Evolutionary conservation across 2,797 vertebrate genomes (phyloP).

Genomic region (Kryptolebias ocellatus): DNA sequence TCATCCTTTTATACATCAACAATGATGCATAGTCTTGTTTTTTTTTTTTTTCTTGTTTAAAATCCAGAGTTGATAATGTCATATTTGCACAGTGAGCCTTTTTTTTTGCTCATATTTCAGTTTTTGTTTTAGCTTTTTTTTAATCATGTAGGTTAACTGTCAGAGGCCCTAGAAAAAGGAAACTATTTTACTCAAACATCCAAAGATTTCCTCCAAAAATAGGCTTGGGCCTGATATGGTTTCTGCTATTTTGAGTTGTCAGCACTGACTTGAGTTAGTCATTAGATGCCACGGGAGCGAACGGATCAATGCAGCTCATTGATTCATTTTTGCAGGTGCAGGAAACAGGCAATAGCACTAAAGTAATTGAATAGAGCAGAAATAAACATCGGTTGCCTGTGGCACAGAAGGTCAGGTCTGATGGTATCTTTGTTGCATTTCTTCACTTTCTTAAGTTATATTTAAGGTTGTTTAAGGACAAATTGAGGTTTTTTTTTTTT

Average conservation of each 20-base stretch:
- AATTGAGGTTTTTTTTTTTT: background rate
- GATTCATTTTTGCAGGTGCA: conserved; percentile 64
- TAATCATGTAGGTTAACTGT: too few relatives aligned
- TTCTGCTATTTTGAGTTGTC: conserved; percentile 55
- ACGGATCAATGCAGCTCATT: conserved; percentile 65
- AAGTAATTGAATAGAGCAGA: conserved; percentile 66
- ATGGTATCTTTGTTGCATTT: conserved; percentile 32
- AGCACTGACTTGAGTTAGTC: conserved; percentile 61
- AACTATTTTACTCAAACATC: conserved; percentile 4
- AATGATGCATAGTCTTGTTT: background rate
- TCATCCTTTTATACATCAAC: too few relatives aligned
- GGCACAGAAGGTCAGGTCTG: conserved; percentile 56
- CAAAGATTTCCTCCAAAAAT: conserved; percentile 46
- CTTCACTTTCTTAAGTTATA: conserved; percentile 8
- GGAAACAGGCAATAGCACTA: conserved; percentile 41
- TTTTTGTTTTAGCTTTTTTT: conserved; percentile 3
- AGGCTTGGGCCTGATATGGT: conserved; percentile 36
- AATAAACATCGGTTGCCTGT: conserved; percentile 61
- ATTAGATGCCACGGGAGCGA: conserved; percentile 53
- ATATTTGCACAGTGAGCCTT: conserved; percentile 5
- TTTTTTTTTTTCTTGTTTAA: background rate
- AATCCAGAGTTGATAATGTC: background rate
- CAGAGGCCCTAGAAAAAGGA: background rate
- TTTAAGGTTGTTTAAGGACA: background rate
- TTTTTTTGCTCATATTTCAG: conserved; percentile 2